Evolutionary conservation across 2,888 invertebrate species (phyloP), one percentile per base, ranked within the genome.

Genomic region (Microctonus hyperodae): DNA sequence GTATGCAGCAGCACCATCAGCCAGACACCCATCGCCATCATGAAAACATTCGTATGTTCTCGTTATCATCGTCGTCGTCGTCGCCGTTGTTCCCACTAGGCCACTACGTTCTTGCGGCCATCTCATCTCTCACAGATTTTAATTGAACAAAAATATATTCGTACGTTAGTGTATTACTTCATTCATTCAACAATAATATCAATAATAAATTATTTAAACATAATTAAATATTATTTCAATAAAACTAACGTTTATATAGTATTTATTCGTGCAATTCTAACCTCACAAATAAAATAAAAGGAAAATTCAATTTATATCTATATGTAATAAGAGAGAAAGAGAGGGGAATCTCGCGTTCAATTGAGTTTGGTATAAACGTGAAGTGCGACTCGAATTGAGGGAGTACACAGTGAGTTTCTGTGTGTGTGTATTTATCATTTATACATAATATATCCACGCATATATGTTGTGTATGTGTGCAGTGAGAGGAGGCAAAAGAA

Each of bases 11-110:
- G 64, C 48, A 28, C 66, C 67, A 51, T 65, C 69, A 70, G n/a
- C 67, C 68, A 67, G 65, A 70, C 64, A 56, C 61, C 70, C 74
- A 74, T 76, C 78, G 77, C 79, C 80, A 76, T 80, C 78, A 75
- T 80, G 78, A 80, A 79, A 80, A 80, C 78, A 78, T 77, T 79
- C 72, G 76, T 69, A 71, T 69, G 71, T 71, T 69, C 67, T 63
- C 64, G 65, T 65, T 70, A 69, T 72, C 66, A 69, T 69, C 69
- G 68, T 70, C 61, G 60, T 69, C 71, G 69, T 71, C 69, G 73
- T 73, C 55, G 55, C 61, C 56, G 53, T 69, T 65, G 61, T 76
- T 74, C 75, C 73, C 74, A 73, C 74, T 76, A 75, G 75, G 78
- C 73, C 74, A 73, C 74, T 76, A 75, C 75, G 78, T 76, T 75